These are phyloP conservation scores for Parasteatoda lunata DNA, from an alignment of 2,888 invertebrate species.

Conservation along the genomic window DNA sequence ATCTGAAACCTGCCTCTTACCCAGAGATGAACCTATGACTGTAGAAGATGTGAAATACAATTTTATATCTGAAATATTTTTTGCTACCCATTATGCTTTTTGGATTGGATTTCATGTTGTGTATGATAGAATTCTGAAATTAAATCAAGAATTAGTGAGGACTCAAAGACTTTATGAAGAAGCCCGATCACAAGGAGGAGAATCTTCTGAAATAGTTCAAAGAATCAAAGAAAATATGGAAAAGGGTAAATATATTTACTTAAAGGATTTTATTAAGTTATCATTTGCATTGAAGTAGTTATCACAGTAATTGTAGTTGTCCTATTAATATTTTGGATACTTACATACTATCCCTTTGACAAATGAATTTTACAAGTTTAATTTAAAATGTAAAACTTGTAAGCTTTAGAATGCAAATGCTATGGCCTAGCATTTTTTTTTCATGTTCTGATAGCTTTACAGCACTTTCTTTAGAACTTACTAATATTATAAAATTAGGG, in stretches of 20 bases:
- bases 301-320: too few relatives aligned
- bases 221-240: slow-evolving; percentile 68
- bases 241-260: slow-evolving; percentile 29
- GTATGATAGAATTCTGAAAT: slow-evolving; percentile 76
- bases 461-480: too few relatives aligned
- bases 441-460: too few relatives aligned
- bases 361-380: too few relatives aligned
- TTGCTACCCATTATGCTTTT: slow-evolving; percentile 89
- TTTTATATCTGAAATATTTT: slow-evolving; percentile 94
- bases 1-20: slow-evolving; percentile 87
- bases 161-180: slow-evolving; percentile 85
- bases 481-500: too few relatives aligned
- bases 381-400: too few relatives aligned
- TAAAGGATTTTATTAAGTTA: neutral
- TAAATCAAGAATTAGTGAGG: slow-evolving; percentile 81
- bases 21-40: slow-evolving; percentile 76
- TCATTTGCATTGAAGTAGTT: neutral
- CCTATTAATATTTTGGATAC: too few relatives aligned
- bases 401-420: too few relatives aligned
- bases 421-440: too few relatives aligned
- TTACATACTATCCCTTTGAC: neutral
- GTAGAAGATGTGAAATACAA: slow-evolving; percentile 71
- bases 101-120: slow-evolving; percentile 80
- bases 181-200: slow-evolving; percentile 78
- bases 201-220: slow-evolving; percentile 72